Evolutionary conservation across 1,140 invertebrate species (phyloP), one percentile per base, ranked within the genome.

Genomic region (Atopsyche davidsoni): DNA sequence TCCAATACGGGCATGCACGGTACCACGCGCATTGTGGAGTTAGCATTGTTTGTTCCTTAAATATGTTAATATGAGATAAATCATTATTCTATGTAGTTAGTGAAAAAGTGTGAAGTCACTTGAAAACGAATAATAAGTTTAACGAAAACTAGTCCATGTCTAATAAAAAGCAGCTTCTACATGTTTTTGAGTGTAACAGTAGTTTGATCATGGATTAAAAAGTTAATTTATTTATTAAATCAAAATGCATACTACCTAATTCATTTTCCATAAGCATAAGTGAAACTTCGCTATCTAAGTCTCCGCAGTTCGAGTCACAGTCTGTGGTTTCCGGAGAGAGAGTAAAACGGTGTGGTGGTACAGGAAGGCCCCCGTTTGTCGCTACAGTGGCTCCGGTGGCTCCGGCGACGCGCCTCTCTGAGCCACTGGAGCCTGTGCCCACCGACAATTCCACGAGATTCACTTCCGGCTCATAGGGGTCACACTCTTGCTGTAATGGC

Each of bases 271-370:
- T 81, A 63, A 83, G 70, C 72, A 83, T 81, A 50, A 86, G 73
- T 16, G 83, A 86, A 39, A 85, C 78, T 60, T 86, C 82, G 62
- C 87, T 91, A 60, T 92, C 89, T 39, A 92, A 74, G 63, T 92
- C 89, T 10, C 82, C 82, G 60, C 82, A 85, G 62, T 89, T 89
- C 58, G 87, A 92, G 65, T 93, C 92, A 68, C 90, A 94, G 61
- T 96, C 92, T n/a, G 92, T 96, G 36, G 89, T 92, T 72, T 96
- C 92, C 1, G 92, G 91, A 18, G 91, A 96, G 4, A 95, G 75
- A 1, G 90, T 92, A 63, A 95, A 94, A 68, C 57, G 44, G 19
- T 51, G 48, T 9, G 52, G 35, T 13, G 52, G 25, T 51, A 47
- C 22, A 10, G 18, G 11, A 22, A 16, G 35, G 22, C 14, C 34